phyloP scores from a whole-genome alignment of 2,797 vertebrate genomes.

The Psittacula derbiana region DNA sequence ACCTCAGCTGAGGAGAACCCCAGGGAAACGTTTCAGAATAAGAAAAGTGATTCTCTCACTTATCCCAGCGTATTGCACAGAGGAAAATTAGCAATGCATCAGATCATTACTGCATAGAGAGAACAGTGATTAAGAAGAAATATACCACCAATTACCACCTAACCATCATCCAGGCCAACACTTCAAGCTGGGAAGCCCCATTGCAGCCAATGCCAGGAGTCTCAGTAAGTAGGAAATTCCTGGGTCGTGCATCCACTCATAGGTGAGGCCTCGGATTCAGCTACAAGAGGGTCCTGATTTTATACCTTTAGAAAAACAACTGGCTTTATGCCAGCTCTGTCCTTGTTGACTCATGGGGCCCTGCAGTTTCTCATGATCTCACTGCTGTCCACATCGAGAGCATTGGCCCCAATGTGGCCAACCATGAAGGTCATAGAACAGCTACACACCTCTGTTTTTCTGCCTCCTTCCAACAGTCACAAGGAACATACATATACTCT shows the following conservation, averaged over 20 bases:
- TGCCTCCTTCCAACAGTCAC: not conserved
- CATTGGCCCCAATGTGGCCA: not conserved
- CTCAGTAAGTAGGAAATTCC: not conserved
- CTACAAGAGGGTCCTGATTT: not conserved
- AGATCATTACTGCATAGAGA: not conserved
- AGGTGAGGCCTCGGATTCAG: not conserved
- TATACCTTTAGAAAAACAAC: not conserved
- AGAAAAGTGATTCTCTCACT: not conserved
- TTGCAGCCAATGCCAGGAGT: not conserved
- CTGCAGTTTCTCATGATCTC: not conserved
- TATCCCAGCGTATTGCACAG: not conserved
- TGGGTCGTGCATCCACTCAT: not conserved
- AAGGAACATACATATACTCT: not conserved
- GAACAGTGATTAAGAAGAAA: not conserved
- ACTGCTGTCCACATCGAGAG: fast-evolving
- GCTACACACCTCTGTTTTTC: not conserved
- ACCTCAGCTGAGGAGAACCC: not conserved
- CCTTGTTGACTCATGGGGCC: not conserved
- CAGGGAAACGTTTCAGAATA: not conserved
- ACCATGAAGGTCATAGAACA: not conserved
- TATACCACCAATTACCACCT: not conserved
- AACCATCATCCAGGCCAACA: not conserved
- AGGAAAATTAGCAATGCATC: not conserved
- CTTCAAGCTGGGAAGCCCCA: not conserved
- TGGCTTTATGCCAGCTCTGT: not conserved